Conservation (phyloP, 2,797 vertebrate species). For the Euphonia xanthogaster region DNA sequence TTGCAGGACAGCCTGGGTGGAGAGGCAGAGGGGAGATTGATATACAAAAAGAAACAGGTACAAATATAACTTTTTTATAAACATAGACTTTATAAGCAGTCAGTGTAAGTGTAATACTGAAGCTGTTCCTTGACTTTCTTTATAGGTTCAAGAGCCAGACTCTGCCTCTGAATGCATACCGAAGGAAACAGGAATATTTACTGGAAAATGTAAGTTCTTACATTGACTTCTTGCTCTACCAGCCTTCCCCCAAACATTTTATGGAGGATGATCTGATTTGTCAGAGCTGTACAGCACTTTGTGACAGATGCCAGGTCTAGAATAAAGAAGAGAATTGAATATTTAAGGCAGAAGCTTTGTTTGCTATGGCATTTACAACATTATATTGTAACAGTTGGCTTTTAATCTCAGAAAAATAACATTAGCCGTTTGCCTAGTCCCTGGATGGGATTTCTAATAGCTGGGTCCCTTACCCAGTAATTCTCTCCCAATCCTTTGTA, state of each 20-base stretch:
- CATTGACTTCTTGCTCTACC: neutral
- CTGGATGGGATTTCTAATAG: neutral
- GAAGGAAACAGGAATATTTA: slow-evolving; percentile 82
- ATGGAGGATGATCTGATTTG: neutral
- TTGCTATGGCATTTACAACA: neutral
- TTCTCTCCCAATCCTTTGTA: neutral
- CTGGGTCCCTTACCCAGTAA: neutral
- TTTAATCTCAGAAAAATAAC: slow-evolving; percentile 33
- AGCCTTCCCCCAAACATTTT: neutral
- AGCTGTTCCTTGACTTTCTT: neutral
- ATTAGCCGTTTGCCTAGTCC: neutral
- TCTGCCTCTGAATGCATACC: slow-evolving; percentile 57
- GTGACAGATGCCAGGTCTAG: neutral
- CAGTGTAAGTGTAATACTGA: neutral
- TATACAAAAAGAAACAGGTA: neutral
- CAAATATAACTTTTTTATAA: neutral
- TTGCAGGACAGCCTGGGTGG: neutral
- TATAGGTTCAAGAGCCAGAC: slow-evolving; percentile 72
- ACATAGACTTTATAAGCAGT: neutral
- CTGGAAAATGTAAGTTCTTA: slow-evolving; percentile 85
- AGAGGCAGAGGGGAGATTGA: neutral
- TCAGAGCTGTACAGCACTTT: neutral
- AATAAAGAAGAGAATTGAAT: slow-evolving; percentile 22
- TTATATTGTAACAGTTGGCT: neutral
- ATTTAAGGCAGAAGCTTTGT: slow-evolving; percentile 7